Evolutionary conservation across 2,797 vertebrate genomes (phyloP).

Genomic region (Coranthus polyacanthus): DNA sequence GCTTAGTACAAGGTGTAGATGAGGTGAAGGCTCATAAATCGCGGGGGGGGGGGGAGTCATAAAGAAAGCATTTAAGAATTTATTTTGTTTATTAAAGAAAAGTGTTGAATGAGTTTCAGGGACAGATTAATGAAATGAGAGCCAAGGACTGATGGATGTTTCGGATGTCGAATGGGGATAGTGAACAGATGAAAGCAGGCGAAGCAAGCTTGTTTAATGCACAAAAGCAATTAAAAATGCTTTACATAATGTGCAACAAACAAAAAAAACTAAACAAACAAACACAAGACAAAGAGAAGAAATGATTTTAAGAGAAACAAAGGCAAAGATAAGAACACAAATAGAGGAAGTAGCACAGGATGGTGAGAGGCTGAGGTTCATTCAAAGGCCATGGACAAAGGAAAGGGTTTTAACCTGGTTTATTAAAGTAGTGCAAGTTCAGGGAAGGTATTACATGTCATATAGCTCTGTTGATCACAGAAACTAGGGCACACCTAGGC

Average conservation of each 20-base stretch:
- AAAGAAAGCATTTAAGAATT: constrained; percentile 19
- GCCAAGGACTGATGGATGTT: constrained; percentile 28
- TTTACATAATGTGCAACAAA: constrained; percentile 42
- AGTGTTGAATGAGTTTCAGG: constrained; percentile 41
- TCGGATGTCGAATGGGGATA: constrained; percentile 34
- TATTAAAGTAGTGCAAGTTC: constrained; percentile 4
- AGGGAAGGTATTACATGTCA: not conserved
- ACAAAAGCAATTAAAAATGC: constrained; percentile 33
- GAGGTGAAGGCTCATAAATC: constrained; percentile 38
- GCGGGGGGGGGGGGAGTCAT: not conserved
- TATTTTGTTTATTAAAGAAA: constrained; percentile 33
- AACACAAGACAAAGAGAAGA: not conserved
- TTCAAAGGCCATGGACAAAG: constrained; percentile 9
- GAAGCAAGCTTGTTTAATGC: constrained; percentile 52
- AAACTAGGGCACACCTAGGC: constrained; percentile 8
- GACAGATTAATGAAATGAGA: constrained; percentile 34
- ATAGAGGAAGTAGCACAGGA: not conserved
- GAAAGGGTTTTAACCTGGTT: constrained; percentile 4
- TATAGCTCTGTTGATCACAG: not conserved
- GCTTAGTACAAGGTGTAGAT: constrained; percentile 21
- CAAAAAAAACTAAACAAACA: not conserved
- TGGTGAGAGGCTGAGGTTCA: constrained; percentile 10
- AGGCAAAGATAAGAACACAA: constrained; percentile 9
- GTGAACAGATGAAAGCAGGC: constrained; percentile 57
- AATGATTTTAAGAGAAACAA: not conserved